Conservation (phyloP, 2,797 vertebrate genomes). For the Glyptemys insculpta region DNA sequence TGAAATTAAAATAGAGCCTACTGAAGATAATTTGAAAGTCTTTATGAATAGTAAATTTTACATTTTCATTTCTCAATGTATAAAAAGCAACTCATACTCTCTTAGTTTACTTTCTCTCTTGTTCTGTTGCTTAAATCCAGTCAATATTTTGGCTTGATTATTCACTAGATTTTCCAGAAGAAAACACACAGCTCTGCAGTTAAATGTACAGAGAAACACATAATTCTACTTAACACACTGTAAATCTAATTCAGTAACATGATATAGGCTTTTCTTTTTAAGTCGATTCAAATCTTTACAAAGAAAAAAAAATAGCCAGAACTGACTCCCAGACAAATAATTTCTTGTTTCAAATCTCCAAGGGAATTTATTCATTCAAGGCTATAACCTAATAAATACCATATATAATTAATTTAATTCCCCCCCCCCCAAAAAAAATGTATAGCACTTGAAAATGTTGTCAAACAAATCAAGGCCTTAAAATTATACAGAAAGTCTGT, state of each 20-base stretch:
- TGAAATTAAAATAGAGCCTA: conserved; percentile 45
- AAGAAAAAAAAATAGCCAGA: neutral
- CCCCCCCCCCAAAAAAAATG: neutral
- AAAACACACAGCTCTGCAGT: neutral
- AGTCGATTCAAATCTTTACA: conserved; percentile 10
- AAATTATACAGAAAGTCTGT: neutral
- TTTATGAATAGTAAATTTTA: too few relatives aligned
- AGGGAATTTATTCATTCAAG: neutral
- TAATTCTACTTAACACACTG: neutral
- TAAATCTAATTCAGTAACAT: neutral
- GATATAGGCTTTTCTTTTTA: neutral
- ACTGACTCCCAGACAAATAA: neutral
- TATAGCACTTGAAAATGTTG: neutral
- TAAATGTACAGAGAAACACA: neutral
- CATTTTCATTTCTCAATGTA: too few relatives aligned
- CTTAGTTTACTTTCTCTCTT: neutral
- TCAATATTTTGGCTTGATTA: neutral
- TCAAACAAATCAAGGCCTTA: neutral
- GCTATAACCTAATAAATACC: neutral
- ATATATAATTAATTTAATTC: neutral
- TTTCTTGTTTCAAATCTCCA: neutral
- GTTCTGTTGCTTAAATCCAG: neutral
- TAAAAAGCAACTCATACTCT: neutral
- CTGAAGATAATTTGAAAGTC: conserved; percentile 1
- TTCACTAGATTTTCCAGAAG: neutral